Conservation (phyloP, 2,113 vertebrate genomes). For the Bungarus multicinctus region DNA sequence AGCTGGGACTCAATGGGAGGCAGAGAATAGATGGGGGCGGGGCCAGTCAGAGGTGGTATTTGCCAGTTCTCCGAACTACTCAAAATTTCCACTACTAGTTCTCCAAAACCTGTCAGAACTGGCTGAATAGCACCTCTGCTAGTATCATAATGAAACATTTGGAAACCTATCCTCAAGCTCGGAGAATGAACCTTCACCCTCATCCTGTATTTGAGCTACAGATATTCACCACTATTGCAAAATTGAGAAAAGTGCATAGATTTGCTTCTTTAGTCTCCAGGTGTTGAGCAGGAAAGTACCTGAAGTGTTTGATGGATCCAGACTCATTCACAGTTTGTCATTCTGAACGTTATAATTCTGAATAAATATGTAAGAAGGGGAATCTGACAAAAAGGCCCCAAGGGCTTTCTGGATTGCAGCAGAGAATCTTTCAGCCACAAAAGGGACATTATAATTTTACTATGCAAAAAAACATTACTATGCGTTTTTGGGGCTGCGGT, state of each 20-base stretch:
- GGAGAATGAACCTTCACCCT: no score
- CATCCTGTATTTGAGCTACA: no score
- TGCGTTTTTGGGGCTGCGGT: constrained; percentile 59
- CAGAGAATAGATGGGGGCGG: no score
- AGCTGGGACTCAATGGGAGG: no score
- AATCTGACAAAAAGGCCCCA: constrained; percentile 31
- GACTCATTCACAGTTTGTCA: constrained; percentile 24
- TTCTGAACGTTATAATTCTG: constrained; percentile 27
- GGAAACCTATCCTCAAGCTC: no score
- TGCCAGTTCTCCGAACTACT: no score
- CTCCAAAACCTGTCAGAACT: no score
- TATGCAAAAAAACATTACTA: constrained; percentile 33
- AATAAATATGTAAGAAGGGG: constrained; percentile 47
- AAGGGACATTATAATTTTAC: constrained; percentile 38
- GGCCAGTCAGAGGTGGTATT: no score
- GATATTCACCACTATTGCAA: no score
- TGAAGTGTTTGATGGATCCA: background rate
- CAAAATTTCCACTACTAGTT: no score
- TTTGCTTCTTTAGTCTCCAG: background rate
- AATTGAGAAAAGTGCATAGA: background rate
- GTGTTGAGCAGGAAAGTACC: background rate
- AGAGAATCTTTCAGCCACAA: constrained; percentile 39
- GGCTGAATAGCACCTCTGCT: no score
- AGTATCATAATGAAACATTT: no score
- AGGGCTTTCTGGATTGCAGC: constrained; percentile 23